Evolutionary conservation across 2,888 invertebrate genomes (phyloP).

Genomic region (Drosophila greeni): DNA sequence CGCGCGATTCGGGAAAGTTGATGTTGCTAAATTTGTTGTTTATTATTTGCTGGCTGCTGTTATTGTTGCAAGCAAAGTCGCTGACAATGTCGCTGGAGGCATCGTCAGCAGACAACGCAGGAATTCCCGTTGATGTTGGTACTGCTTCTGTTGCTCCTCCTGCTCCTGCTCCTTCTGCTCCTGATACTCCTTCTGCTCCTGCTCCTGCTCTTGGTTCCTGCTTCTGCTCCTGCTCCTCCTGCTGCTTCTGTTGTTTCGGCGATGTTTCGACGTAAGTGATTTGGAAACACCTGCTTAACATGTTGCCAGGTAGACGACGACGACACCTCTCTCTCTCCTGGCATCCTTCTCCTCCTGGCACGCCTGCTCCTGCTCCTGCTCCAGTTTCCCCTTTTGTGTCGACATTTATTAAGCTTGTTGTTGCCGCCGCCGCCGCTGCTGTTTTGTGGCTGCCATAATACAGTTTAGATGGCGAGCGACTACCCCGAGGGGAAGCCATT

Average conservation of each 20-base stretch:
- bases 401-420: constrained; percentile 69
- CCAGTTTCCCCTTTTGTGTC: constrained; percentile 56
- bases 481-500: constrained; percentile 67
- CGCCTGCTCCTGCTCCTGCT: constrained; percentile 2
- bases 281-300: constrained; percentile 72
- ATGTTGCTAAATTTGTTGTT: constrained; percentile 56
- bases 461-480: constrained; percentile 55
- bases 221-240: neutral
- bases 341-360: constrained; percentile 7
- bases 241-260: constrained; percentile 30
- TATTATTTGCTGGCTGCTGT: constrained; percentile 45
- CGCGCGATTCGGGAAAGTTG: constrained; percentile 28
- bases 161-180: constrained; percentile 32
- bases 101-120: constrained; percentile 43
- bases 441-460: constrained; percentile 63
- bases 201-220: neutral
- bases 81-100: constrained; percentile 35
- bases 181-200: constrained; percentile 2
- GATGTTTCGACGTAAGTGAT: constrained; percentile 69
- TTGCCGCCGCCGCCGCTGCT: constrained; percentile 25
- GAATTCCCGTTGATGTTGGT: constrained; percentile 32
- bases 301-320: constrained; percentile 57
- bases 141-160: neutral
- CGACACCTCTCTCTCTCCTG: constrained; percentile 6
- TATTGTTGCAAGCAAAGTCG: constrained; percentile 37